Percentiles rank a stretch among this genome's conserved stretches.
Conservation (phyloP, 1,140 invertebrate species). For the Drosophila asahinai region DNA sequence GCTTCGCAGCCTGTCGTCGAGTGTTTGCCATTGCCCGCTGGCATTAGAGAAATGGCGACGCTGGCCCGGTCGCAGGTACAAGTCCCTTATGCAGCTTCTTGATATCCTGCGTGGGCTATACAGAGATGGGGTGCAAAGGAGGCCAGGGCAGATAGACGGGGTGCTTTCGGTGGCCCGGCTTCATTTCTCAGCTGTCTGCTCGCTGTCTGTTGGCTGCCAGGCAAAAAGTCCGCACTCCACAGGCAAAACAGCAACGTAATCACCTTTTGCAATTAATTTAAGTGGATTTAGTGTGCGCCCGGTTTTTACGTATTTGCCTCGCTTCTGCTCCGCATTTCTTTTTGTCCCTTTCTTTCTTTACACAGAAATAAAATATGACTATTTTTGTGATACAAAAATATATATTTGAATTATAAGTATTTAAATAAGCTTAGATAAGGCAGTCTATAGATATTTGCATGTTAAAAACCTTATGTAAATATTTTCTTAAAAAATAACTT, state of each 20-base stretch:
- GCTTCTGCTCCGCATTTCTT: background rate
- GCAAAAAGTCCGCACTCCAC: conserved; percentile 55
- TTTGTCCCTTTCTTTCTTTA: background rate
- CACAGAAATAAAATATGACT: background rate
- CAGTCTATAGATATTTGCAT: too few species aligned
- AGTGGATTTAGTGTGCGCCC: conserved; percentile 82
- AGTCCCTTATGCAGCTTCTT: conserved; percentile 67
- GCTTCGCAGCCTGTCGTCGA: conserved; percentile 43
- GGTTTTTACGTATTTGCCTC: conserved; percentile 77
- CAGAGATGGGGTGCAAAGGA: conserved; percentile 1
- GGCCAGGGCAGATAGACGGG: background rate
- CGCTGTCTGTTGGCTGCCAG: conserved; percentile 69
- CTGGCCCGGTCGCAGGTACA: conserved; percentile 41
- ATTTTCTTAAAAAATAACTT: too few species aligned
- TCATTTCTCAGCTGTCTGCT: conserved; percentile 80
- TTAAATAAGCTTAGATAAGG: background rate
- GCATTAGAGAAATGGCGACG: conserved; percentile 74
- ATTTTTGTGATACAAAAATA: too few species aligned
- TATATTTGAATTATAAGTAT: background rate
- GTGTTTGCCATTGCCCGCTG: conserved; percentile 68
- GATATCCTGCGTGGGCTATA: conserved; percentile 58
- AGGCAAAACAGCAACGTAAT: conserved; percentile 84
- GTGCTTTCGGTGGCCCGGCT: conserved; percentile 30
- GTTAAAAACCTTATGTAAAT: too few species aligned
- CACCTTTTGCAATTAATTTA: conserved; percentile 85